These are phyloP conservation scores for Lasioglossum morio DNA, from an alignment of 2,888 invertebrate species.

Conservation along the genomic window DNA sequence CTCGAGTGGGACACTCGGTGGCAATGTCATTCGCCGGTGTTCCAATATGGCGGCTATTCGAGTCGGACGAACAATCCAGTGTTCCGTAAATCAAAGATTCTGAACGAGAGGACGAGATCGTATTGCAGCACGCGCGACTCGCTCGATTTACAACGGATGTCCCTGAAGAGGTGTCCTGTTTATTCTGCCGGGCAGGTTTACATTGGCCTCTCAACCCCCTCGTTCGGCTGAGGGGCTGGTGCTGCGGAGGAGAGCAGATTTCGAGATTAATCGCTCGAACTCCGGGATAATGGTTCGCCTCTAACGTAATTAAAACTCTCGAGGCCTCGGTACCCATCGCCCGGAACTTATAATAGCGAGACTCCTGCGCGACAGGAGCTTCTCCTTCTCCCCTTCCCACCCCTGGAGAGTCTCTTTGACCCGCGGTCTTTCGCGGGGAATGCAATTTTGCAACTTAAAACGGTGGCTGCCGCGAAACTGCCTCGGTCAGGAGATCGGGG, in stretches of 20 bases:
- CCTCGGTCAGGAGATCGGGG: slow-evolving; percentile 27
- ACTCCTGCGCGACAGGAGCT: neutral
- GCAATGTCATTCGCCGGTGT: neutral
- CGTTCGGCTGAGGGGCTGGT: neutral
- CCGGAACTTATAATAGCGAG: slow-evolving; percentile 39
- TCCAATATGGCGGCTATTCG: slow-evolving; percentile 5
- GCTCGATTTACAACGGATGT: neutral
- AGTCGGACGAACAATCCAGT: neutral
- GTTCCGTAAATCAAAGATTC: slow-evolving; percentile 8
- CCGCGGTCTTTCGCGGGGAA: neutral
- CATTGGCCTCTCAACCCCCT: neutral
- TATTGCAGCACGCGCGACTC: neutral
- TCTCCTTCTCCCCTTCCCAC: neutral
- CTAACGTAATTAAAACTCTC: slow-evolving; percentile 58
- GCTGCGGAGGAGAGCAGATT: slow-evolving; percentile 33
- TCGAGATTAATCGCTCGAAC: slow-evolving; percentile 49
- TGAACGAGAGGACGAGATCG: neutral
- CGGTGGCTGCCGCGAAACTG: slow-evolving; percentile 30
- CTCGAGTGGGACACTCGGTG: neutral
- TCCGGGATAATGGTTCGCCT: slow-evolving; percentile 43
- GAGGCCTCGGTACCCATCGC: slow-evolving; percentile 20
- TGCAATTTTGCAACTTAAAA: slow-evolving; percentile 49
- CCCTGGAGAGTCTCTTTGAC: neutral
- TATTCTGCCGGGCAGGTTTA: slow-evolving; percentile 7
- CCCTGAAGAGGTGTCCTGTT: slow-evolving; percentile 21